A percentile compares a stretch with the other conserved stretches of the same genome.
Conservation (phyloP, 1,140 invertebrate genomes). For the Popillia japonica region DNA sequence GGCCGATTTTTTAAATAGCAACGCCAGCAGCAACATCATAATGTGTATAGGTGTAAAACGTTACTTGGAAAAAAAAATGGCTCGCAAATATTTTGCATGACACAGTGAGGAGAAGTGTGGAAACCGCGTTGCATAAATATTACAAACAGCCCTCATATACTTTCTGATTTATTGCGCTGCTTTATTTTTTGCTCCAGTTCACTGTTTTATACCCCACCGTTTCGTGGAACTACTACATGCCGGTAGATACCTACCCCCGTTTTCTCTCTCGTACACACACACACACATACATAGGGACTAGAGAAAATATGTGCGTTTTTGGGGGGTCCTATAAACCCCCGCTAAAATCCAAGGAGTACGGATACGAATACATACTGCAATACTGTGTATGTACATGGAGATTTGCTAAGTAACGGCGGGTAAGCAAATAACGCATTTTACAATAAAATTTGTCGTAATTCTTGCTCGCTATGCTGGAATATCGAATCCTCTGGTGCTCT, state of each 20-base stretch:
- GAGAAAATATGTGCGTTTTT: too few species aligned
- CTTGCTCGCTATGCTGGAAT: neutral
- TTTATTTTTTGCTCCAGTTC: conserved; percentile 16
- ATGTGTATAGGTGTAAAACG: conserved; percentile 16
- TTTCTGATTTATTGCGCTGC: conserved; percentile 17
- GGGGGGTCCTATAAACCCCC: too few species aligned
- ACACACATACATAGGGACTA: too few species aligned
- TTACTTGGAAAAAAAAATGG: conserved; percentile 1
- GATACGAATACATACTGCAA: too few species aligned
- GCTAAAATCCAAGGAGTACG: too few species aligned
- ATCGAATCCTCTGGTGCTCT: conserved; percentile 13
- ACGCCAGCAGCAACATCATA: too few species aligned
- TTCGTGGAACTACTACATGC: too few species aligned
- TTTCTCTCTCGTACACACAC: too few species aligned
- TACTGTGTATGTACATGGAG: too few species aligned
- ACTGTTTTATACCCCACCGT: neutral
- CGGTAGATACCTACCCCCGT: too few species aligned
- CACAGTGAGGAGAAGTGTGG: conserved; percentile 1
- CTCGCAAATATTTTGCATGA: neutral
- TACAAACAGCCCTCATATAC: conserved; percentile 29
- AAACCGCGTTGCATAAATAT: conserved; percentile 29
- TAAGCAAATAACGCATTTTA: conserved; percentile 8
- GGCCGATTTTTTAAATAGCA: too few species aligned
- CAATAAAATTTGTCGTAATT: conserved; percentile 33
- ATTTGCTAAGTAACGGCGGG: too few species aligned